These are phyloP conservation scores for Carposina sasakii DNA, from an alignment of 1,140 invertebrate genomes.

Conservation along the genomic window DNA sequence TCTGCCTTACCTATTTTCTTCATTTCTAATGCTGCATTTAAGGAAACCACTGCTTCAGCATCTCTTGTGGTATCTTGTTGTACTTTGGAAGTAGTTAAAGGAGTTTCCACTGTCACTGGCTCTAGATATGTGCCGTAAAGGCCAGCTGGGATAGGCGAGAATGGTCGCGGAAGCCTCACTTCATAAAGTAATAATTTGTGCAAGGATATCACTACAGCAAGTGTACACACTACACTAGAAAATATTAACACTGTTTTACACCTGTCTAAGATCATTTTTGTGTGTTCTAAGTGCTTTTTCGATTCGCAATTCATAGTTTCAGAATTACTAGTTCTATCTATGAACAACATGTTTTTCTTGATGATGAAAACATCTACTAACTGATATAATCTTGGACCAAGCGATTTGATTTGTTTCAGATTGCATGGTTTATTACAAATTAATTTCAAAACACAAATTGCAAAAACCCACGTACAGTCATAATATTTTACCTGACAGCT, in stretches of 20 bases:
- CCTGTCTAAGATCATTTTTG: conserved; percentile 54
- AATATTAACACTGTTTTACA: conserved; percentile 61
- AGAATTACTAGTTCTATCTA: conserved; percentile 42
- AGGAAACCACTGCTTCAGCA: conserved; percentile 85
- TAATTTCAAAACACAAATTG: conserved; percentile 54
- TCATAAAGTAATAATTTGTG: conserved; percentile 56
- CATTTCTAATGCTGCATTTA: conserved; percentile 90
- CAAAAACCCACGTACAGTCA: conserved; percentile 60
- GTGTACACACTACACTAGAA: conserved; percentile 57
- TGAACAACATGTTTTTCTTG: conserved; percentile 48
- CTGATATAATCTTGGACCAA: conserved; percentile 34
- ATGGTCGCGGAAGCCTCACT: conserved; percentile 52
- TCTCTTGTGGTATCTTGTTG: conserved; percentile 46
- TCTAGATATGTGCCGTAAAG: conserved; percentile 57
- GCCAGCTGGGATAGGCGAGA: conserved; percentile 58
- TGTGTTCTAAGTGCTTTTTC: conserved; percentile 28
- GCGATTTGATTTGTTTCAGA: conserved; percentile 41
- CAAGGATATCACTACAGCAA: conserved; percentile 54
- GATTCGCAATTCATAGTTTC: conserved; percentile 49
- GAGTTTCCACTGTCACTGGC: conserved; percentile 37
- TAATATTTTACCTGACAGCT: conserved; percentile 15
- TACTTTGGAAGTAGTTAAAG: conserved; percentile 23
- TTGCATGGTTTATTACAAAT: conserved; percentile 55
- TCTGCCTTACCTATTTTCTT: conserved; percentile 85
- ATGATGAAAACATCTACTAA: conserved; percentile 23